A percentile compares a stretch with the other conserved stretches of the same genome.
These are phyloP conservation scores for Antheraea pernyi DNA, from an alignment of 1,140 invertebrate species.

Conservation along the genomic window DNA sequence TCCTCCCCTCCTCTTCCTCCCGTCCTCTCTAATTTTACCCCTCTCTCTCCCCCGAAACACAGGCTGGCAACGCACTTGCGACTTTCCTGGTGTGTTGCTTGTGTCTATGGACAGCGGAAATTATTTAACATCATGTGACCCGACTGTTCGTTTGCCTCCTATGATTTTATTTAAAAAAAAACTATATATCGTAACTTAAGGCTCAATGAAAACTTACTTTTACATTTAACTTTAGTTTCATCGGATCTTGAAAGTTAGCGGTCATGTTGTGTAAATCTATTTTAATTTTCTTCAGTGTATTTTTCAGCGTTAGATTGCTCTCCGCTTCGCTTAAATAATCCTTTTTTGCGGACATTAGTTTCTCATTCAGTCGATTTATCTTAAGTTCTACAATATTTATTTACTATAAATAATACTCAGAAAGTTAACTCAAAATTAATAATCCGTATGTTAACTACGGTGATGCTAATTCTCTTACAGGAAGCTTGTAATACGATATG, in stretches of 20 bases:
- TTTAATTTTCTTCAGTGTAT: conserved; percentile 86
- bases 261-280: conserved; percentile 89
- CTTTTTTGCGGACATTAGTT: conserved; percentile 84
- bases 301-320: conserved; percentile 82
- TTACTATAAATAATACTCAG: too few relatives aligned
- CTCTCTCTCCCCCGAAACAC: too few relatives aligned
- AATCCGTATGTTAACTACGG: not conserved
- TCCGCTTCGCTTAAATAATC: conserved; percentile 85
- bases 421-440: not conserved
- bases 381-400: conserved; percentile 82
- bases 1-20: too few relatives aligned
- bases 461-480: not conserved
- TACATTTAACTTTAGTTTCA: conserved; percentile 88
- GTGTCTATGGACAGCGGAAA: too few relatives aligned
- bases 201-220: conserved; percentile 73
- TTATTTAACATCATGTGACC: too few relatives aligned
- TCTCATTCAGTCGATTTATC: conserved; percentile 87
- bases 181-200: not conserved
- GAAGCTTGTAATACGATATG: not conserved
- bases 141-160: too few relatives aligned
- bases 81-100: too few relatives aligned
- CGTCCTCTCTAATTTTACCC: too few relatives aligned
- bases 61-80: too few relatives aligned
- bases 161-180: too few relatives aligned
- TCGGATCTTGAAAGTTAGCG: conserved; percentile 87